Evolutionary conservation across 2,797 vertebrate species (phyloP).

Genomic region (Adrianichthys oophorus): DNA sequence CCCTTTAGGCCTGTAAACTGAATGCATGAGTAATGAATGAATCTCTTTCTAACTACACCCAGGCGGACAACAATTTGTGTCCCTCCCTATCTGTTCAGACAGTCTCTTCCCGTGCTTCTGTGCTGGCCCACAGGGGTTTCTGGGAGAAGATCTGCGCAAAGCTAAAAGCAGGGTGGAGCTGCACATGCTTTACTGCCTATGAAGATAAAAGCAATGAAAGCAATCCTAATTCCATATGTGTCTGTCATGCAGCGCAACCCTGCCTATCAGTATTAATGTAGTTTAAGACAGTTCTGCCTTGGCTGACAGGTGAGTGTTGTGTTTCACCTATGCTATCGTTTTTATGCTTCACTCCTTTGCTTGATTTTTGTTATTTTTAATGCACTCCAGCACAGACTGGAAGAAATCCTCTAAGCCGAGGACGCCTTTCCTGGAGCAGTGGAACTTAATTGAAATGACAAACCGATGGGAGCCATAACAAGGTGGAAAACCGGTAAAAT

Average conservation of each 20-base stretch:
- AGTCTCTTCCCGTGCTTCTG: slow-evolving; percentile 16
- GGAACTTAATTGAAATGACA: slow-evolving; percentile 64
- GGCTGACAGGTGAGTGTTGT: slow-evolving; percentile 58
- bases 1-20: slow-evolving; percentile 46
- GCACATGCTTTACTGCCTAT: slow-evolving; percentile 21
- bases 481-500: slow-evolving; percentile 31
- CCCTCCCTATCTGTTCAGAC: slow-evolving; percentile 31
- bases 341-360: slow-evolving; percentile 53
- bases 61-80: slow-evolving; percentile 61
- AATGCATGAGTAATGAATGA: slow-evolving; percentile 58
- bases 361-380: slow-evolving; percentile 54
- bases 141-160: slow-evolving; percentile 17
- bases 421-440: slow-evolving; percentile 55
- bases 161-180: slow-evolving; percentile 3
- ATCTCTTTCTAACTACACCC: slow-evolving; percentile 52
- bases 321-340: slow-evolving; percentile 50
- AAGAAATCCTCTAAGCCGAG: slow-evolving; percentile 38
- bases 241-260: slow-evolving; percentile 40
- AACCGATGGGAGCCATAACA: slow-evolving; percentile 34
- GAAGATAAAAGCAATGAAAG: slow-evolving; percentile 25
- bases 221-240: slow-evolving; percentile 32
- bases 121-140: slow-evolving; percentile 29
- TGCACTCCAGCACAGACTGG: slow-evolving; percentile 29
- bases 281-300: slow-evolving; percentile 39
- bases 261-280: slow-evolving; percentile 54